phyloP scores from a whole-genome alignment of 2,113 vertebrate genomes.

The Phylloscopus trochilus region DNA sequence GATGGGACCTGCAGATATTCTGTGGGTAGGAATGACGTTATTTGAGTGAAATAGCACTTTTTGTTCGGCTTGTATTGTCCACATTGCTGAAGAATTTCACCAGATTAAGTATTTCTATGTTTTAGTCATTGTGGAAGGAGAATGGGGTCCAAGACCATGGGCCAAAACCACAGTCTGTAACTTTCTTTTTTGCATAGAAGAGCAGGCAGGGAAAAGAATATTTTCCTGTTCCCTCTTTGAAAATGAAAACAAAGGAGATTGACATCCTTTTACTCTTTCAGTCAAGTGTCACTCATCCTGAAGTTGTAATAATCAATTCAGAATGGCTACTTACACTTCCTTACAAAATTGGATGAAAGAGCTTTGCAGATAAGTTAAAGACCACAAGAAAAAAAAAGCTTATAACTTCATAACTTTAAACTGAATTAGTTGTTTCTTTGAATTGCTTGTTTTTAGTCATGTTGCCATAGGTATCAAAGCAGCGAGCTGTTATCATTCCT shows the following conservation, averaged over 20 bases:
- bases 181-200: not conserved
- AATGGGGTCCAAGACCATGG: not conserved
- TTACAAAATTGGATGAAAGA: slow-evolving; percentile 34
- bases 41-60: not conserved
- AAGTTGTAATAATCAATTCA: slow-evolving; percentile 47
- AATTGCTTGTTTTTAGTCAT: slow-evolving; percentile 16
- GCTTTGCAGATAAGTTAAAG: slow-evolving; percentile 28
- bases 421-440: slow-evolving; percentile 34
- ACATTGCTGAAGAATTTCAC: not conserved
- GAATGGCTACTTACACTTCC: slow-evolving; percentile 17
- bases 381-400: not conserved
- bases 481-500: slow-evolving; percentile 5
- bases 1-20: not conserved
- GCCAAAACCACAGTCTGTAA: not conserved
- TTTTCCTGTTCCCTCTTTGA: not conserved
- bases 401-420: slow-evolving; percentile 6
- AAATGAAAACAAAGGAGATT: slow-evolving; percentile 11
- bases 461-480: slow-evolving; percentile 56
- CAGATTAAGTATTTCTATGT: not conserved
- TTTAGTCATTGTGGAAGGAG: not conserved
- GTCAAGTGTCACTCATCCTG: slow-evolving; percentile 29
- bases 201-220: not conserved
- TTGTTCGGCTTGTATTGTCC: not conserved
- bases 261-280: not conserved
- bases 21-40: not conserved